Percentiles rank a stretch among this genome's conserved stretches.
Evolutionary conservation across 2,797 vertebrate genomes (phyloP).

Genomic region (Apogon talboti): DNA sequence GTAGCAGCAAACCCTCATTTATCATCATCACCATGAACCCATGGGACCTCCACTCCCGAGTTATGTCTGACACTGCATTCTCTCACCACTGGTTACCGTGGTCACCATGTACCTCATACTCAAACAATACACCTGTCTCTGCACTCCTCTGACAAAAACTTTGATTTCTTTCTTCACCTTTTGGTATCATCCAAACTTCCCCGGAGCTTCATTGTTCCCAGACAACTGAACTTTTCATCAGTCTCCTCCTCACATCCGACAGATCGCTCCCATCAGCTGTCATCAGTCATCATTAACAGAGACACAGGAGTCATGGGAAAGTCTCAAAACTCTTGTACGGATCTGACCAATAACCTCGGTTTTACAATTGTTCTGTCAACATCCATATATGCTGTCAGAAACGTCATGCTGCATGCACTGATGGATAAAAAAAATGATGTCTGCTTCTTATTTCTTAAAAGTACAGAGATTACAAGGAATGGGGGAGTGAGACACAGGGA

Average conservation of each 20-base stretch:
- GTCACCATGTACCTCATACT: not conserved
- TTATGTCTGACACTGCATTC: not conserved
- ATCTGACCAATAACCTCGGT: not conserved
- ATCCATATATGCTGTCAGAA: not conserved
- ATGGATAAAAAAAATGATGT: not conserved
- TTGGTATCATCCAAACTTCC: conserved; percentile 34
- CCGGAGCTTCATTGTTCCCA: conserved; percentile 47
- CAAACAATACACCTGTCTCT: conserved; percentile 5
- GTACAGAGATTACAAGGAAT: too few species aligned
- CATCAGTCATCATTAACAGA: conserved; percentile 32
- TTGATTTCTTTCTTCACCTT: conserved; percentile 35
- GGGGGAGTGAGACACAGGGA: too few species aligned
- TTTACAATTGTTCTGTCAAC: conserved; percentile 11
- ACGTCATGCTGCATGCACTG: not conserved
- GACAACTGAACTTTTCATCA: conserved; percentile 48
- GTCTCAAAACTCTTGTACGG: not conserved
- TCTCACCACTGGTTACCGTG: not conserved
- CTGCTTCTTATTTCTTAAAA: too few species aligned
- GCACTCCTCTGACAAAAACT: conserved; percentile 19
- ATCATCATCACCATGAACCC: conserved; percentile 28
- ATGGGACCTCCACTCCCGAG: conserved; percentile 4
- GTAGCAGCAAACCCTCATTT: conserved; percentile 29
- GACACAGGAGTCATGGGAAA: conserved; percentile 21
- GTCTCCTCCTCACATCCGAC: conserved; percentile 38
- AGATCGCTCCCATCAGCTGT: conserved; percentile 40